Base-by-base conservation (phyloP, 1,140 invertebrate genomes). In the Pogonomyrmex barbatus region DNA sequence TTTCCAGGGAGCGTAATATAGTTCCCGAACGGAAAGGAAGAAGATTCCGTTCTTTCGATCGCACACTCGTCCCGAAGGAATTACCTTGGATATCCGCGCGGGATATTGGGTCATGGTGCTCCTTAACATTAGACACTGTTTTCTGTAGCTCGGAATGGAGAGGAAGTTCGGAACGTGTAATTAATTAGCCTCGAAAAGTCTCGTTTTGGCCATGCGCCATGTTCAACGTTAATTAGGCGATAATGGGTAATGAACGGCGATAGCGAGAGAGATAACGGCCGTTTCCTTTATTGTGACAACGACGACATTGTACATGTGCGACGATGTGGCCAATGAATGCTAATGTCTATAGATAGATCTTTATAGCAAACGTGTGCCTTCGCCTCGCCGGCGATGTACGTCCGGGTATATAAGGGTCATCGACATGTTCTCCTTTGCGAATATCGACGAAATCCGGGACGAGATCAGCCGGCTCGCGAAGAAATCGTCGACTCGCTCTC, bases 281-380 rank as follows among this genome's bases (percentile, higher is more conserved):
- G 47, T 70, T 70, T n/a, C 6, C 68, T 83, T 83, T 73, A 42
- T 75, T 39, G 30, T 62, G 42, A 75, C 68, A 73, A 73, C 79
- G 67, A 33, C 45, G 47, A 67, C 10, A 6, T 39, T 70, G 24
- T 62, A 42, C 45, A n/a, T 60, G 42, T 73, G 54, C 12, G n/a
- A 8, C 56, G 54, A 73, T 83, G 68, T 30, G 50, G 17, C 50
- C 33, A 45, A 79, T 33, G 65, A 81, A 70, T 68, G 50, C 45
- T 65, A 81, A 81, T 70, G 63, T 81, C 79, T 83, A 83, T 83
- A 83, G 67, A 83, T 83, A 83, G 79, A 83, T 73, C 54, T 83
- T 50, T 75, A 75, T 36, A 67, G n/a, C 62, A 14, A 54, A 79
- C 39, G 42, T 83, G 33, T 17, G 52, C 30, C 62, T 70, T 60